These are phyloP conservation scores for Drosophila lini DNA, from an alignment of 1,140 invertebrate genomes.

Conservation along the genomic window DNA sequence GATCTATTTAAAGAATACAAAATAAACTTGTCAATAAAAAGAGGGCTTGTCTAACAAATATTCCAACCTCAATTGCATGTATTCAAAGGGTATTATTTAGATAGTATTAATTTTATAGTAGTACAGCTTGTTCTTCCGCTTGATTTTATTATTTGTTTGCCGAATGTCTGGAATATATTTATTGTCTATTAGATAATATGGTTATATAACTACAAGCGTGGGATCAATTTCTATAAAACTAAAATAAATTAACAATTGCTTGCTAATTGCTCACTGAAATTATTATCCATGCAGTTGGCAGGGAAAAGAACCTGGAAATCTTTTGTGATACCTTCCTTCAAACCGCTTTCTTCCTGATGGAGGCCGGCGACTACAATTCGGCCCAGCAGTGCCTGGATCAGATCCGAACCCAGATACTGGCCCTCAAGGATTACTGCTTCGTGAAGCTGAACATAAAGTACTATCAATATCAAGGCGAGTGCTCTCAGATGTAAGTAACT, in stretches of 20 bases:
- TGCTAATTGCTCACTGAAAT: background rate
- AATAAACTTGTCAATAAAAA: background rate
- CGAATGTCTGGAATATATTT: background rate
- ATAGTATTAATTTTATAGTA: too few species aligned
- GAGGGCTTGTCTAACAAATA: background rate
- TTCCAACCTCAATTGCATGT: background rate
- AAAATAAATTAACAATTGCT: background rate
- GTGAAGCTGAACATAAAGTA: slow-evolving; percentile 71
- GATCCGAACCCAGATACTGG: slow-evolving; percentile 54
- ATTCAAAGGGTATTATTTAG: too few species aligned
- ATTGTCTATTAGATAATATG: background rate
- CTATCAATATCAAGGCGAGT: slow-evolving; percentile 60
- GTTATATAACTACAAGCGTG: too few species aligned
- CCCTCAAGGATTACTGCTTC: slow-evolving; percentile 58
- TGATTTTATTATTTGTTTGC: background rate
- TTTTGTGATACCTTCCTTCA: slow-evolving; percentile 71
- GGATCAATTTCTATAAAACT: too few species aligned
- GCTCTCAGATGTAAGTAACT: slow-evolving; percentile 53
- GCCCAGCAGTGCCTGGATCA: slow-evolving; percentile 68
- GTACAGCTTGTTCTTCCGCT: too few species aligned
- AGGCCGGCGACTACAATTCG: slow-evolving; percentile 49
- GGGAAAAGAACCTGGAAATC: slow-evolving; percentile 66
- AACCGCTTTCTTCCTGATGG: slow-evolving; percentile 64
- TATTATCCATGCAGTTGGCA: slow-evolving; percentile 46
- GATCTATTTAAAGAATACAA: background rate